These are phyloP conservation scores for Pluvialis apricaria DNA, from an alignment of 2,113 vertebrate genomes.

Conservation along the genomic window DNA sequence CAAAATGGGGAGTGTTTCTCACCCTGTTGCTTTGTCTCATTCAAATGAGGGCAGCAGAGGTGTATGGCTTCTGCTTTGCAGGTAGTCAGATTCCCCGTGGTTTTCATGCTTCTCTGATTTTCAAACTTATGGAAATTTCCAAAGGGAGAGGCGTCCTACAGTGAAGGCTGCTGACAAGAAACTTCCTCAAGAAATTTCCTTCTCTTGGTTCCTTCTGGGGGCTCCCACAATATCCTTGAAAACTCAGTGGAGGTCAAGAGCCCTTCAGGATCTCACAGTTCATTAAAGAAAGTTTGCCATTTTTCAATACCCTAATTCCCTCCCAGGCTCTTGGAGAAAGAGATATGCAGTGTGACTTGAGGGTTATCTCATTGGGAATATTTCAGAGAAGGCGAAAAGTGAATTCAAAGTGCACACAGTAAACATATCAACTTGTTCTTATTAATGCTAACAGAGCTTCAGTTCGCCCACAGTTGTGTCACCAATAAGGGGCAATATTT, in stretches of 20 bases:
- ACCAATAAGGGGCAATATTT: background rate
- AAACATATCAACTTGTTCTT: background rate
- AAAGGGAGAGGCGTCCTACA: rapidly evolving
- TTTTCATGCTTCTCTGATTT: background rate
- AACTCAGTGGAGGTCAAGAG: background rate
- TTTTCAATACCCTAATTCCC: background rate
- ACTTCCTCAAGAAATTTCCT: background rate
- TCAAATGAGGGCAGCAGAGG: background rate
- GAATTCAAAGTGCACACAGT: background rate
- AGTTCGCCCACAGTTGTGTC: background rate
- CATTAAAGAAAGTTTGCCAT: background rate
- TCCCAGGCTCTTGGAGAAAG: background rate
- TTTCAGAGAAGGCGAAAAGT: background rate
- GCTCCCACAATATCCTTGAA: background rate
- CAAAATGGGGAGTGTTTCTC: background rate
- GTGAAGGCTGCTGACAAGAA: background rate
- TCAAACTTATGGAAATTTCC: background rate
- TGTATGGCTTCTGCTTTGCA: background rate
- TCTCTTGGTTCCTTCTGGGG: background rate
- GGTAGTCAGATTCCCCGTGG: background rate
- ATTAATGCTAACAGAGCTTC: background rate
- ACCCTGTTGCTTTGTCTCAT: background rate
- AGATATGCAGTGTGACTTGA: background rate
- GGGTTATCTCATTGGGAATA: background rate
- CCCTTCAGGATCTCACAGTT: background rate